Conservation (phyloP, 1,140 invertebrate species). For the Archivesica marissinica region DNA sequence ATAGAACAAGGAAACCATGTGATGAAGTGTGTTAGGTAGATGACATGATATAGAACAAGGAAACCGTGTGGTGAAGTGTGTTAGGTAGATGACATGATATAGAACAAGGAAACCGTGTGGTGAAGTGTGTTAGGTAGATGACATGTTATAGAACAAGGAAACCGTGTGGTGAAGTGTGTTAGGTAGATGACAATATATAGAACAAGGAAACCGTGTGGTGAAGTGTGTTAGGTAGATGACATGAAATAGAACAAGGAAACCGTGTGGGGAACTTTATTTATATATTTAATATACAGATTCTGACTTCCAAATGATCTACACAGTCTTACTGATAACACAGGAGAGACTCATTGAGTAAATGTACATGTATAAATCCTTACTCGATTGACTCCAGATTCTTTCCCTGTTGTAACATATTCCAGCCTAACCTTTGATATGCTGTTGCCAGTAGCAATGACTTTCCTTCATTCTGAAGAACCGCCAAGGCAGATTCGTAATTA, state of each 20-base stretch:
- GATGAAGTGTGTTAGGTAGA: too few species aligned
- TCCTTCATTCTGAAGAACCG: background rate
- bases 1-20: too few species aligned
- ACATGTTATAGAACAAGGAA: too few species aligned
- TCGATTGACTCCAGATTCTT: conserved; percentile 1
- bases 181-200: background rate
- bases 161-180: too few species aligned
- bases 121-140: too few species aligned
- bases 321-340: too few species aligned
- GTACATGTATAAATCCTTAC: conserved; percentile 8
- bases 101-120: too few species aligned
- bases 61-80: too few species aligned
- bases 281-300: background rate
- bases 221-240: background rate
- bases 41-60: too few species aligned
- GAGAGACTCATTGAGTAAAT: too few species aligned
- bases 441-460: conserved; percentile 5
- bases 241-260: background rate
- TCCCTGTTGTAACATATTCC: conserved; percentile 30
- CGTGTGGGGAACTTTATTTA: background rate
- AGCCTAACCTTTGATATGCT: conserved; percentile 38
- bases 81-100: too few species aligned
- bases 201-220: background rate
- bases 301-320: background rate
- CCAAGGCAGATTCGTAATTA: conserved; percentile 18